Percentiles rank a stretch among this genome's conserved stretches.
Evolutionary conservation across 2,797 vertebrate genomes (phyloP).

Genomic region (Xyrichtys novacula): DNA sequence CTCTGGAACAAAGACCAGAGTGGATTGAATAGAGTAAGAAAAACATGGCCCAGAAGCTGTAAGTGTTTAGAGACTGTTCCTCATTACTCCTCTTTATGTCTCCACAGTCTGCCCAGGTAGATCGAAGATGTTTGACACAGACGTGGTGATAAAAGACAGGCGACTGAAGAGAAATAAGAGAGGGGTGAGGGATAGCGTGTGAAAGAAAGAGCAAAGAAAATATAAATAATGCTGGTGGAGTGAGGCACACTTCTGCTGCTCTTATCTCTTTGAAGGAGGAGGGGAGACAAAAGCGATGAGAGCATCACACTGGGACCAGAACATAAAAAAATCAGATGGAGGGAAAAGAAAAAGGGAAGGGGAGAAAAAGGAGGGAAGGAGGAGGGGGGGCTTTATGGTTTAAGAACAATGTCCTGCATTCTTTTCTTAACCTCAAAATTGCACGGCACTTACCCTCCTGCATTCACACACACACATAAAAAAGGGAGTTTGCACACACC

Average conservation of each 20-base stretch:
- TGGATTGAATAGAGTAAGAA: slow-evolving; percentile 22
- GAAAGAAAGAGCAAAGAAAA: slow-evolving; percentile 14
- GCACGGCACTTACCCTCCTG: slow-evolving; percentile 40
- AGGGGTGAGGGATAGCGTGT: not conserved
- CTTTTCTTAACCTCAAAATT: slow-evolving; percentile 75
- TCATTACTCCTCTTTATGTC: slow-evolving; percentile 15
- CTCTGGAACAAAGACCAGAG: slow-evolving; percentile 44
- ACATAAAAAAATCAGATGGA: slow-evolving; percentile 64
- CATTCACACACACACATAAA: slow-evolving; percentile 14
- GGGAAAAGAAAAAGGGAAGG: slow-evolving; percentile 33
- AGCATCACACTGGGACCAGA: slow-evolving; percentile 63
- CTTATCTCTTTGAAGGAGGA: slow-evolving; percentile 63
- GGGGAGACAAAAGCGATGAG: slow-evolving; percentile 47
- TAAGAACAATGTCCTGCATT: slow-evolving; percentile 81
- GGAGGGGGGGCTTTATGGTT: slow-evolving; percentile 65
- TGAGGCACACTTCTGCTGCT: slow-evolving; percentile 58
- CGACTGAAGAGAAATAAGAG: slow-evolving; percentile 45
- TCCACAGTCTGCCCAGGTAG: slow-evolving; percentile 20
- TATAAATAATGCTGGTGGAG: slow-evolving; percentile 67
- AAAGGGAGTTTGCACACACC: slow-evolving; percentile 18
- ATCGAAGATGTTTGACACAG: slow-evolving; percentile 51
- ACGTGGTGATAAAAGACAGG: slow-evolving; percentile 34
- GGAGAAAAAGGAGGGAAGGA: not conserved
- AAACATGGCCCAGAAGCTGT: slow-evolving; percentile 23
- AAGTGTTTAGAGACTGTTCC: slow-evolving; percentile 21